Conservation (phyloP, 2,113 vertebrate genomes). For the Lophius piscatorius region DNA sequence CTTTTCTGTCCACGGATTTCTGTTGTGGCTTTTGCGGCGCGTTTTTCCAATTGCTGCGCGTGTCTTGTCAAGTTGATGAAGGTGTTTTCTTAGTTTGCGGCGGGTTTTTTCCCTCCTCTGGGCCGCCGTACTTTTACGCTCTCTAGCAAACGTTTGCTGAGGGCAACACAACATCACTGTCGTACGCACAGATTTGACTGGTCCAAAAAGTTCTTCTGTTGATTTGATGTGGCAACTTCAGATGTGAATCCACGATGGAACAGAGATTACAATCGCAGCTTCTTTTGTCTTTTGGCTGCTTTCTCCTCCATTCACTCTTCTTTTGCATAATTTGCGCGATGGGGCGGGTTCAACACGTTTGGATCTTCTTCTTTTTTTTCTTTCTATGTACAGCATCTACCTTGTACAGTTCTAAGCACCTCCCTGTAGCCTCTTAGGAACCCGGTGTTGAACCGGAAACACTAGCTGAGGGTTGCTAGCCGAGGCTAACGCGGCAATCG, state of each 20-base stretch:
- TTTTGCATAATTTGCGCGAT: constrained; percentile 6
- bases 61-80: too few relatives aligned
- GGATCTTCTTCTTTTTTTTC: constrained; percentile 11
- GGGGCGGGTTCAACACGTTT: constrained; percentile 15
- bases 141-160: too few relatives aligned
- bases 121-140: too few relatives aligned
- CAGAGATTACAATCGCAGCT: constrained; percentile 42
- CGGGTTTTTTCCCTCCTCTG: too few relatives aligned
- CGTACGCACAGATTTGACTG: too few relatives aligned
- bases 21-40: too few relatives aligned
- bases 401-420: constrained; percentile 45
- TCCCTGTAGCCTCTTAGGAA: constrained; percentile 48
- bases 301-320: constrained; percentile 2
- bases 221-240: constrained; percentile 1
- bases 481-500: constrained; percentile 16
- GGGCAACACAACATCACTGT: too few relatives aligned
- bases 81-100: too few relatives aligned
- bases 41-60: too few relatives aligned
- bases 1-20: too few relatives aligned
- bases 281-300: constrained; percentile 16
- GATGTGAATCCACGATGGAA: constrained; percentile 40
- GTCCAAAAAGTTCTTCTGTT: constrained; percentile 2
- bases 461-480: constrained; percentile 21
- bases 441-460: constrained; percentile 34
- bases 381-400: constrained; percentile 42